Evolutionary conservation across 2,888 invertebrate genomes (phyloP).

Genomic region (Nysson spinosus): DNA sequence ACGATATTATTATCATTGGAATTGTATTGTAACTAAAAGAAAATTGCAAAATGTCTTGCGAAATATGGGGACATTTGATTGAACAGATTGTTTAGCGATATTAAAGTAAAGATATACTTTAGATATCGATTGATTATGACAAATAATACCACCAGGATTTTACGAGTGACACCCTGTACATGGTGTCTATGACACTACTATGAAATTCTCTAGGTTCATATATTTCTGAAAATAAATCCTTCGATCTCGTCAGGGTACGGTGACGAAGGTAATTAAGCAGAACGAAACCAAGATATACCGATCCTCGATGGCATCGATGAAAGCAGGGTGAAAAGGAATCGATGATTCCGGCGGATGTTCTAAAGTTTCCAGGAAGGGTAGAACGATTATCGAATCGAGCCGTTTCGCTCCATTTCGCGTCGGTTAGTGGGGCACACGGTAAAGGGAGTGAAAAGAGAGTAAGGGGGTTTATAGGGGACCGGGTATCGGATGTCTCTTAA

Average conservation of each 20-base stretch:
- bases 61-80: too few species aligned
- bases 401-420: conserved; percentile 67
- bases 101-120: too few species aligned
- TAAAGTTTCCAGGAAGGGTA: conserved; percentile 63
- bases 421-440: conserved; percentile 37
- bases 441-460: too few species aligned
- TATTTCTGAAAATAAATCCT: background rate
- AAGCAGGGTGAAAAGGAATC: conserved; percentile 37
- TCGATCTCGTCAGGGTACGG: conserved; percentile 8
- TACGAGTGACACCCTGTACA: too few species aligned
- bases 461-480: conserved; percentile 53
- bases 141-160: too few species aligned
- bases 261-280: conserved; percentile 51
- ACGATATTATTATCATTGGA: too few species aligned
- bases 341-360: conserved; percentile 70
- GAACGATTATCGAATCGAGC: conserved; percentile 62
- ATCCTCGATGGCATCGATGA: background rate
- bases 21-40: too few species aligned
- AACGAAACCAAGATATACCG: conserved; percentile 30
- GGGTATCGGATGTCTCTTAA: conserved; percentile 66
- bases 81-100: too few species aligned
- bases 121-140: too few species aligned
- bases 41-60: too few species aligned
- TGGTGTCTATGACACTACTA: too few species aligned
- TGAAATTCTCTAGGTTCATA: too few species aligned